A percentile compares a stretch with the other conserved stretches of the same genome.
These are phyloP conservation scores for Poeciliopsis turrubarensis DNA, from an alignment of 2,113 vertebrate genomes.

Conservation along the genomic window DNA sequence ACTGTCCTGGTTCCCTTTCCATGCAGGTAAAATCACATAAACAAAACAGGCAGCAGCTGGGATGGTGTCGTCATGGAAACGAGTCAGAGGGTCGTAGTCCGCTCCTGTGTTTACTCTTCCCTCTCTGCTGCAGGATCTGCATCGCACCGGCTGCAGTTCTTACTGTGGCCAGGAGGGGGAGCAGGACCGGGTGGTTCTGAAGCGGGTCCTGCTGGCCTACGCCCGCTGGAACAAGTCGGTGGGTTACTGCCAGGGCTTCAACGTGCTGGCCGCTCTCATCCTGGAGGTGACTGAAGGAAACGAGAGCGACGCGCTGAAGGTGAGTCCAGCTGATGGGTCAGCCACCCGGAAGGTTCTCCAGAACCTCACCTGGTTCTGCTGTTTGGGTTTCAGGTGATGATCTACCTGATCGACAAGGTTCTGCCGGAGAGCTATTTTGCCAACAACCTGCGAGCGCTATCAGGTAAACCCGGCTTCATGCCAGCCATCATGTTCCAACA, in stretches of 20 bases:
- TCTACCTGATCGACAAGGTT: slow-evolving; percentile 98
- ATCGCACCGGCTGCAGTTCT: slow-evolving; percentile 76
- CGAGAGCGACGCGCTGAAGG: slow-evolving; percentile 76
- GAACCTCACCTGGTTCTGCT: neutral
- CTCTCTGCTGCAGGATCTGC: slow-evolving; percentile 70
- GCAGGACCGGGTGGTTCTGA: slow-evolving; percentile 77
- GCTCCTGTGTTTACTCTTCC: too few relatives aligned
- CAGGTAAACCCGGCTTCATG: slow-evolving; percentile 67
- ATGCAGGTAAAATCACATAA: too few relatives aligned
- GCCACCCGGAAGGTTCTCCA: neutral
- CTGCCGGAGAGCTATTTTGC: slow-evolving; percentile 98
- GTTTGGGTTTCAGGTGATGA: slow-evolving; percentile 88
- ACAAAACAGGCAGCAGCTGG: too few relatives aligned
- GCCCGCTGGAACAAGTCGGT: slow-evolving; percentile 76
- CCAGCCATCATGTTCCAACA: too few relatives aligned
- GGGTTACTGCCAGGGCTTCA: slow-evolving; percentile 77
- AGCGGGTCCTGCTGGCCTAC: slow-evolving; percentile 72
- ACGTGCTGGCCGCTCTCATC: slow-evolving; percentile 73
- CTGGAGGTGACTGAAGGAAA: slow-evolving; percentile 72
- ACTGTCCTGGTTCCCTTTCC: too few relatives aligned
- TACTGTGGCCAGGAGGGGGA: slow-evolving; percentile 77
- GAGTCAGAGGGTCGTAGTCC: too few relatives aligned
- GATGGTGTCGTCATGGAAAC: too few relatives aligned
- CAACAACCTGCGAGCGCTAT: slow-evolving; percentile 94
- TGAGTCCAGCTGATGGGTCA: slow-evolving; percentile 8